phyloP scores from a whole-genome alignment of 1,140 invertebrate genomes.

The Cherax quadricarinatus region DNA sequence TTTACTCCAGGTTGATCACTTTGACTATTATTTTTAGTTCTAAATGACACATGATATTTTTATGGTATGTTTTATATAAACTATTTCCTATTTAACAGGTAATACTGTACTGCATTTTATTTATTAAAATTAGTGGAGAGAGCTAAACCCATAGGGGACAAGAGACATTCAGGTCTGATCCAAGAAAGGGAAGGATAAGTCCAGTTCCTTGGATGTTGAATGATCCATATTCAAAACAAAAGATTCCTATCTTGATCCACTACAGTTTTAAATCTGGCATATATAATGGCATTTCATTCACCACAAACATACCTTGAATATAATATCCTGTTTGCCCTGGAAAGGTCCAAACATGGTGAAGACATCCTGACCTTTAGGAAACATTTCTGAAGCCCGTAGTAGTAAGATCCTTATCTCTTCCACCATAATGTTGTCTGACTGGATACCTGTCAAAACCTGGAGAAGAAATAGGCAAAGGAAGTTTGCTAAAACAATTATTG shows the following conservation, averaged over 20 bases:
- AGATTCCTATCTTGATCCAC: background rate
- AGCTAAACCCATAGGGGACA: too few species aligned
- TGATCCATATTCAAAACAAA: background rate
- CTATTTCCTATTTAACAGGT: background rate
- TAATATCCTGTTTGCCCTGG: conserved; percentile 77
- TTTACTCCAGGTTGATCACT: too few species aligned
- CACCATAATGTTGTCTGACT: conserved; percentile 76
- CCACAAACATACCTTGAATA: conserved; percentile 78
- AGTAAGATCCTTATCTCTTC: conserved; percentile 79
- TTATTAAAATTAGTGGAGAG: too few species aligned
- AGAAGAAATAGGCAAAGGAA: background rate
- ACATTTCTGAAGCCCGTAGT: conserved; percentile 76
- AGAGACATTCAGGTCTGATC: background rate
- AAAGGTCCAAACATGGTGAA: conserved; percentile 79
- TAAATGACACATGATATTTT: too few species aligned
- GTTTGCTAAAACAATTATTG: background rate
- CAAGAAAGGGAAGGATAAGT: too few species aligned
- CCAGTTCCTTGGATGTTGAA: background rate
- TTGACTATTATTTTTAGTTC: too few species aligned
- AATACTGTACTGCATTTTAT: background rate
- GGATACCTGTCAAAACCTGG: conserved; percentile 78
- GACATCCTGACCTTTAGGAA: conserved; percentile 76
- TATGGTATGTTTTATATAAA: background rate
- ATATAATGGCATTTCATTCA: background rate
- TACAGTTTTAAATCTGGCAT: background rate